Base-by-base conservation (phyloP, 2,113 vertebrate species). In the Penelope pileata region DNA sequence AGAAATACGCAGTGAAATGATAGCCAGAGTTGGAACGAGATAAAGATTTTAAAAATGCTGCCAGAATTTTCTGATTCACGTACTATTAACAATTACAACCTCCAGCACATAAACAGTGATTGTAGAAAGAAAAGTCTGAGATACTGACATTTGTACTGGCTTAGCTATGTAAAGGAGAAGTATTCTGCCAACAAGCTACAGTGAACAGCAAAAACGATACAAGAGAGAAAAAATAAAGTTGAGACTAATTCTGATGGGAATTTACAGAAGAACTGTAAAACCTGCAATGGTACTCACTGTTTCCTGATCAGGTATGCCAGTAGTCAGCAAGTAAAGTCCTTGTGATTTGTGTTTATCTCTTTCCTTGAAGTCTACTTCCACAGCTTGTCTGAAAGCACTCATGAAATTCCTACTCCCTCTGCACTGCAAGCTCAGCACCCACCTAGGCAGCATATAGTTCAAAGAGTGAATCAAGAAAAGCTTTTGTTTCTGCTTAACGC, bases 221-320 rank as follows among this genome's bases (percentile, higher is more conserved):
- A 4, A 34, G 16, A 40, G 2, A 47, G 16, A 45, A 50, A 83
- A 86, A 72, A 40, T 2, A 29, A 85, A 60, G 5, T 3, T 54
- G 34, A 34, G 10, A 66, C 36, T 54, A 68, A 53, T 76, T 91
- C 51, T 66, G 48, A 58, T 3, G 70, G 30, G 8, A 73, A 93
- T 5, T 43, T 88, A 59, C 6, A 54, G 16, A 43, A 50, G 19
- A 70, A 48, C 8, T 73, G 23, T 34, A 77, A 73, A 62, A 12
- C 23, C 56, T 45, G 2, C 38, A 43, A 47, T 42, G 24, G 67
- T 32, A 96, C 98, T 62, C 60, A 99, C 98, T 95, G 92, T 80
- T 38, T 98, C 97, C 95, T 99, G 98, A 95, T 99, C 98, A 16
- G 98, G 98, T 66, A 98, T 63, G 73, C 98, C 98, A 38, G 98